Conservation (phyloP, 2,113 vertebrate species). For the Seriola dumerili region DNA sequence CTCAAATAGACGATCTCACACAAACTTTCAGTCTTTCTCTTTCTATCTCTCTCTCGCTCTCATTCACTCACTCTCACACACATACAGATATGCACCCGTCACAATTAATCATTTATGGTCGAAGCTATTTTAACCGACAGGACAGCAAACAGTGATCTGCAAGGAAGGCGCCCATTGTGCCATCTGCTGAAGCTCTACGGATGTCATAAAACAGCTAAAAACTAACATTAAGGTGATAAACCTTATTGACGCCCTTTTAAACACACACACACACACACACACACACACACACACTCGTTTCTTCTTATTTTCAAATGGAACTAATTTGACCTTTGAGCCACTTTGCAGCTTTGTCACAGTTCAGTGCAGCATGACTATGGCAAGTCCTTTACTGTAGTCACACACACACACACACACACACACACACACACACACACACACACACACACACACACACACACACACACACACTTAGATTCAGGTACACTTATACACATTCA, state of each 20-base stretch:
- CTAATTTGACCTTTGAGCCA: conserved; percentile 57
- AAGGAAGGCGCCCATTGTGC: conserved; percentile 10
- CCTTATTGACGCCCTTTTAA: not conserved
- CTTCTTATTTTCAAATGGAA: conserved; percentile 56
- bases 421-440: not conserved
- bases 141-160: not conserved
- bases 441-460: not conserved
- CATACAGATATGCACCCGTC: conserved; percentile 8
- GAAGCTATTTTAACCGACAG: conserved; percentile 6
- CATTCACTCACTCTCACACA: conserved; percentile 3
- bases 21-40: too few relatives aligned
- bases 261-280: conserved; percentile 5
- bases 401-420: not conserved
- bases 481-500: not conserved
- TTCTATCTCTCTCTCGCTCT: too few relatives aligned
- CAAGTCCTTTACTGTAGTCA: not conserved
- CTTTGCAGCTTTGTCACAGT: too few relatives aligned
- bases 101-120: conserved; percentile 42
- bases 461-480: not conserved
- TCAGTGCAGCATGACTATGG: too few relatives aligned
- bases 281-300: conserved; percentile 22
- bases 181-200: conserved; percentile 35
- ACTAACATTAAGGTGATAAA: conserved; percentile 41
- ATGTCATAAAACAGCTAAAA: conserved; percentile 54
- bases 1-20: too few relatives aligned